These are phyloP conservation scores for Cherax quadricarinatus DNA, from an alignment of 1,140 invertebrate species.

Conservation along the genomic window DNA sequence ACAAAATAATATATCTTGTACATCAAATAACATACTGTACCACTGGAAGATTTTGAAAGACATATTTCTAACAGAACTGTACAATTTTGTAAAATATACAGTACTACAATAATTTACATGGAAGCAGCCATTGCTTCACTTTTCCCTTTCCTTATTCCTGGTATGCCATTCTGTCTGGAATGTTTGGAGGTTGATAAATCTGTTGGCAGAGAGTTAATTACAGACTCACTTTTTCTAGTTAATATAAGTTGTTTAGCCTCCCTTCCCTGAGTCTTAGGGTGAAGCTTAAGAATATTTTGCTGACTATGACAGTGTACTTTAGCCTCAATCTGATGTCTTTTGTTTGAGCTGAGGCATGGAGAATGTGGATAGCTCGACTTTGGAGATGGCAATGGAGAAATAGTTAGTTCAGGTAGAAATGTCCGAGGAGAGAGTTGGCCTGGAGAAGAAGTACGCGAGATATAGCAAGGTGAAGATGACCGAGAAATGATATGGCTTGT, in stretches of 20 bases:
- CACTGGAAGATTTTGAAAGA: constrained; percentile 7
- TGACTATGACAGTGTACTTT: constrained; percentile 21
- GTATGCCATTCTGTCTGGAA: constrained; percentile 36
- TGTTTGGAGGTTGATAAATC: constrained; percentile 39
- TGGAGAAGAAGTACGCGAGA: constrained; percentile 12
- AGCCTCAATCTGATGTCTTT: constrained; percentile 24
- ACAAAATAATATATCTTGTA: background rate
- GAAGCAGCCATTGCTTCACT: constrained; percentile 47
- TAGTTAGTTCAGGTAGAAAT: background rate
- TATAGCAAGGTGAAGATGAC: constrained; percentile 9
- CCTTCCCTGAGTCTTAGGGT: background rate
- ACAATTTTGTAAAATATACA: background rate
- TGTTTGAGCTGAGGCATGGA: background rate
- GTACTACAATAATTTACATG: constrained; percentile 7
- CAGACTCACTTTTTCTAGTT: background rate
- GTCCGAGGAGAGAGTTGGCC: background rate
- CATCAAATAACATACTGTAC: constrained; percentile 8
- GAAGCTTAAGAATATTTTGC: background rate
- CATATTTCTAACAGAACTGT: background rate
- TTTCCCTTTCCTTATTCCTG: constrained; percentile 41
- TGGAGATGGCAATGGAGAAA: constrained; percentile 23
- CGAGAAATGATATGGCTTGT: background rate
- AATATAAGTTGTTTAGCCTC: constrained; percentile 2
- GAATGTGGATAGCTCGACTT: background rate
- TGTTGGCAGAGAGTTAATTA: constrained; percentile 23